phyloP scores from a whole-genome alignment of 2,888 invertebrate species.

The Amaurobius ferox region DNA sequence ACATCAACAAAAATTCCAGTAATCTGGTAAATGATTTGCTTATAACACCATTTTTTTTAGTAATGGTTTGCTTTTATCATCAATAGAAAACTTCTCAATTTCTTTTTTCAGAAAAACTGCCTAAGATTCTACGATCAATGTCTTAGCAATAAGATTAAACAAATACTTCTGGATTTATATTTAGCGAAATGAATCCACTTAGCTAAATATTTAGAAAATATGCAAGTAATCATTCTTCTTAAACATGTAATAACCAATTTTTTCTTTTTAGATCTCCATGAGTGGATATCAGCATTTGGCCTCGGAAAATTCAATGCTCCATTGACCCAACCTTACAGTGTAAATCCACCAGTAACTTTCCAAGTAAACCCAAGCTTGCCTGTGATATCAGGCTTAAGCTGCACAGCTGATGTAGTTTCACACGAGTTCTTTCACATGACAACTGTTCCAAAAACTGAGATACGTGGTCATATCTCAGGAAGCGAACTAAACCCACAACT shows the following conservation, averaged over 20 bases:
- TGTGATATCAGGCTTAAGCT: slow-evolving; percentile 74
- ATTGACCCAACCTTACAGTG: slow-evolving; percentile 26
- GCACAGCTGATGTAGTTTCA: slow-evolving; percentile 73
- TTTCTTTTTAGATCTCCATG: slow-evolving; percentile 44
- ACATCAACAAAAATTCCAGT: too few relatives aligned
- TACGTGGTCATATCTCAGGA: slow-evolving; percentile 64
- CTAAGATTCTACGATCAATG: too few relatives aligned
- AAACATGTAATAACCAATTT: background rate
- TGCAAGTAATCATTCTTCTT: too few relatives aligned
- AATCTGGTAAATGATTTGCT: too few relatives aligned
- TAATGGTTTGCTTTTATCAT: too few relatives aligned
- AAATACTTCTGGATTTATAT: too few relatives aligned
- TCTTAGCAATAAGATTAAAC: too few relatives aligned
- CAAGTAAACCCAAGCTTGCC: slow-evolving; percentile 72
- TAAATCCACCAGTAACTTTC: slow-evolving; percentile 24
- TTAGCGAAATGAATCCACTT: too few relatives aligned
- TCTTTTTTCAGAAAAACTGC: too few relatives aligned
- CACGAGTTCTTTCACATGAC: slow-evolving; percentile 73
- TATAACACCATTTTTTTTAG: too few relatives aligned
- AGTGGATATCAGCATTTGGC: slow-evolving; percentile 73
- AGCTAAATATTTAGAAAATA: too few relatives aligned
- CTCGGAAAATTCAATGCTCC: slow-evolving; percentile 65
- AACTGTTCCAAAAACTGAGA: slow-evolving; percentile 73
- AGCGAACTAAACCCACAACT: slow-evolving; percentile 51
- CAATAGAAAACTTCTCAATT: too few relatives aligned